Evolutionary conservation across 2,113 vertebrate genomes (phyloP).

Genomic region (Prunella himalayana): DNA sequence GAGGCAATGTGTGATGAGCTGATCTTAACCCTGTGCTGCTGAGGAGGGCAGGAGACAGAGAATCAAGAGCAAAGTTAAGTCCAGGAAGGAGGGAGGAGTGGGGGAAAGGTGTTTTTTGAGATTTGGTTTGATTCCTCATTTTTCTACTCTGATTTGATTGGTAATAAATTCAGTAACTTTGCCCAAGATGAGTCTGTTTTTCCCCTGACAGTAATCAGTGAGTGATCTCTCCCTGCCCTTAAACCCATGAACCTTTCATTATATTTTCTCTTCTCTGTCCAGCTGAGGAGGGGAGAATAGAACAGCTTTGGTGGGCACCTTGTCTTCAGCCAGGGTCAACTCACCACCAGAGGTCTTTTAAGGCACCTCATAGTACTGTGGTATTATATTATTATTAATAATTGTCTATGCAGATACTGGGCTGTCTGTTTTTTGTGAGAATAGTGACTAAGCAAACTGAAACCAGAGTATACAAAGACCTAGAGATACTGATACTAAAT

Average conservation of each 20-base stretch:
- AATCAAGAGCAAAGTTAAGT: background rate
- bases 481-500: background rate
- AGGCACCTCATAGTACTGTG: background rate
- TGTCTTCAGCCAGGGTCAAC: background rate
- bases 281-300: background rate
- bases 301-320: background rate
- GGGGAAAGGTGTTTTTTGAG: background rate
- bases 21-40: background rate
- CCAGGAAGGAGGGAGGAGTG: background rate
- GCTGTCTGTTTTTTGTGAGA: background rate
- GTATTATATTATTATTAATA: background rate
- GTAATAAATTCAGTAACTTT: background rate
- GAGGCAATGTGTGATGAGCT: background rate
- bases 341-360: background rate
- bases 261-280: background rate
- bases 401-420: background rate
- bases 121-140: background rate
- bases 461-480: background rate
- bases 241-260: background rate
- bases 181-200: background rate
- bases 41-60: background rate
- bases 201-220: background rate
- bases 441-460: background rate
- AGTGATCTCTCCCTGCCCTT: background rate
- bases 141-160: background rate